These are phyloP conservation scores for Colossoma macropomum DNA, from an alignment of 2,113 vertebrate species.

Conservation along the genomic window DNA sequence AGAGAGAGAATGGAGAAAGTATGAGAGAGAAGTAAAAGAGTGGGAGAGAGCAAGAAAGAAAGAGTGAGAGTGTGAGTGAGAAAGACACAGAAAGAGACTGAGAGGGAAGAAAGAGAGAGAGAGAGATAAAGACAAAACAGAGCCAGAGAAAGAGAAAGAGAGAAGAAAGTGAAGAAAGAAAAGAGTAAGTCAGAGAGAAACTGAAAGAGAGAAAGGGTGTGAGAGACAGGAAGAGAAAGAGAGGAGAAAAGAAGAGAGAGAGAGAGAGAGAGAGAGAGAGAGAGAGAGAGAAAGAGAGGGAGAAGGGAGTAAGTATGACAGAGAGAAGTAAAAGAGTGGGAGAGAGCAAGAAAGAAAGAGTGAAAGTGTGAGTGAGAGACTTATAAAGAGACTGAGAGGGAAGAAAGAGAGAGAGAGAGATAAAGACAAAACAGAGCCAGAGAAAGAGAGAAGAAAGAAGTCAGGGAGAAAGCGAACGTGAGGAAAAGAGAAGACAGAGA, in stretches of 20 bases:
- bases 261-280: not conserved
- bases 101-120: too few species aligned
- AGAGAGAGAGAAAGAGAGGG: not conserved
- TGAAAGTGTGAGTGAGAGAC: too few species aligned
- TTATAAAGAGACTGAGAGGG: too few species aligned
- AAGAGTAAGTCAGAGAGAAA: not conserved
- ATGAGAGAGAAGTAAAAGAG: not conserved
- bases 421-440: not conserved
- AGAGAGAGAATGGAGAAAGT: not conserved
- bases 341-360: not conserved
- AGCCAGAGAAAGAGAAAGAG: constrained; percentile 4
- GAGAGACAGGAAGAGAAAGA: constrained; percentile 44
- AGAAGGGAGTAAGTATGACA: not conserved
- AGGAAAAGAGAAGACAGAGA: not conserved
- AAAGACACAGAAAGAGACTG: too few species aligned
- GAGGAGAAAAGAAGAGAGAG: constrained; percentile 5
- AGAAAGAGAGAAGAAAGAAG: not conserved
- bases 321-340: not conserved
- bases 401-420: not conserved
- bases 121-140: not conserved
- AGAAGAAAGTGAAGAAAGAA: constrained; percentile 2
- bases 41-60: constrained; percentile 1
- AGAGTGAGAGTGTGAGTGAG: not conserved
- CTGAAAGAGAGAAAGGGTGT: not conserved
- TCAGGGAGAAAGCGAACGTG: not conserved